A percentile compares a stretch with the other conserved stretches of the same genome.
Conservation (phyloP, 2,888 invertebrate genomes). For the Hydropsyche betteni region DNA sequence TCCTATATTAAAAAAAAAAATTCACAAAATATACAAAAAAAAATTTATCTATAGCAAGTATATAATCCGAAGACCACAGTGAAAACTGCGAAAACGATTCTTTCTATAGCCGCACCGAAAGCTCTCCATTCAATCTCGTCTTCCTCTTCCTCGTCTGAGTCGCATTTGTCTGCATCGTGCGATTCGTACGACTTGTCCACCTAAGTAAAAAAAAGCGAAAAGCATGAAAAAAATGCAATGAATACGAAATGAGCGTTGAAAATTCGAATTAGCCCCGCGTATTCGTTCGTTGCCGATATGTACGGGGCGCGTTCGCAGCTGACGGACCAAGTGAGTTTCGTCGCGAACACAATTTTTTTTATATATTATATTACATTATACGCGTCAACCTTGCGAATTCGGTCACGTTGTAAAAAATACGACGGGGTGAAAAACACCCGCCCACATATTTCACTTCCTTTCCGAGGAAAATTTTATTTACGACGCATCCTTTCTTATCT, state of each 20-base stretch:
- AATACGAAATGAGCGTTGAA: no score
- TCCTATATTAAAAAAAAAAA: no score
- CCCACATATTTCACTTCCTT: constrained; percentile 36
- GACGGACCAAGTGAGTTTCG: constrained; percentile 5
- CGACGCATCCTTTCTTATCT: constrained; percentile 34
- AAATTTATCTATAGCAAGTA: neutral
- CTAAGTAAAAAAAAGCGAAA: neutral
- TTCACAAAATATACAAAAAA: no score
- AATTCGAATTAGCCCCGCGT: no score
- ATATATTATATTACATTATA: neutral
- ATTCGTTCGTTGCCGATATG: no score
- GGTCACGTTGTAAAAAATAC: constrained; percentile 37
- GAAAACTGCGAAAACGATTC: constrained; percentile 39
- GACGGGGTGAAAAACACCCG: constrained; percentile 6
- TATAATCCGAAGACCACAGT: neutral
- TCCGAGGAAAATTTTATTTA: constrained; percentile 37
- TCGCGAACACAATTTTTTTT: neutral
- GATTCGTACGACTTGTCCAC: constrained; percentile 5
- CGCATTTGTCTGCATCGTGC: neutral
- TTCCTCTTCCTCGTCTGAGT: constrained; percentile 30
- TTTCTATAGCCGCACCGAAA: constrained; percentile 36
- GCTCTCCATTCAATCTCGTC: constrained; percentile 40
- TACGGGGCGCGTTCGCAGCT: neutral
- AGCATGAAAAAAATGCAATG: no score
- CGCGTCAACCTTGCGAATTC: constrained; percentile 8